Conservation (phyloP, 2,113 vertebrate genomes). For the Leptosomus discolor region DNA sequence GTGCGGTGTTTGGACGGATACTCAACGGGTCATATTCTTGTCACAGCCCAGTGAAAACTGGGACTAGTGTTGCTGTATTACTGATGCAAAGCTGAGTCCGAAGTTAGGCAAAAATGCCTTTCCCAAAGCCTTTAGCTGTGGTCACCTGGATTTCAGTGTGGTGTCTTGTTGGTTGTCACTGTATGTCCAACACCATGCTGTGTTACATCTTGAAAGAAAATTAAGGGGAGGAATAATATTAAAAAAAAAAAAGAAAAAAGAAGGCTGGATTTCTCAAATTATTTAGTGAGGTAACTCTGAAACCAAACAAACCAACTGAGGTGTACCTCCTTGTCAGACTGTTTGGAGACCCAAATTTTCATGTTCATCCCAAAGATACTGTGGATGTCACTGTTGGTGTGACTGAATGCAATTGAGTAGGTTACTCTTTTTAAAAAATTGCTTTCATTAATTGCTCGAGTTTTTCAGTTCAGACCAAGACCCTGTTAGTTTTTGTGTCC, state of each 20-base stretch:
- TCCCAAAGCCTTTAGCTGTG: not conserved
- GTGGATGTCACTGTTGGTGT: not conserved
- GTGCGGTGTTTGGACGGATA: not conserved
- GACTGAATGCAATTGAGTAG: not conserved
- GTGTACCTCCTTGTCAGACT: not conserved
- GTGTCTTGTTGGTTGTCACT: not conserved
- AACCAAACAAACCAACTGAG: not conserved
- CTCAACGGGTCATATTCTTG: accelerated
- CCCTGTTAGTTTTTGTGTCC: not conserved
- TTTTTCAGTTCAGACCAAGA: not conserved
- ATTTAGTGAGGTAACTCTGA: not conserved
- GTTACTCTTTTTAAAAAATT: not conserved
- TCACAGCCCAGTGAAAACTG: not conserved
- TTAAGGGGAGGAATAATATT: not conserved
- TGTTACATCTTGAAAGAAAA: not conserved
- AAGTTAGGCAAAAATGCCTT: not conserved
- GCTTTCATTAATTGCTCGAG: not conserved
- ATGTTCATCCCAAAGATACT: accelerated
- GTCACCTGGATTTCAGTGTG: not conserved
- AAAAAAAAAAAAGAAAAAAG: not conserved
- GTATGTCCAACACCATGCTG: not conserved
- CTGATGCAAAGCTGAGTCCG: not conserved
- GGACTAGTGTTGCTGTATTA: not conserved
- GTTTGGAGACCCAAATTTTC: not conserved
- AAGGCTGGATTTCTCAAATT: not conserved